Conservation (phyloP, 2,113 vertebrate species). For the Solenodon paradoxus region DNA sequence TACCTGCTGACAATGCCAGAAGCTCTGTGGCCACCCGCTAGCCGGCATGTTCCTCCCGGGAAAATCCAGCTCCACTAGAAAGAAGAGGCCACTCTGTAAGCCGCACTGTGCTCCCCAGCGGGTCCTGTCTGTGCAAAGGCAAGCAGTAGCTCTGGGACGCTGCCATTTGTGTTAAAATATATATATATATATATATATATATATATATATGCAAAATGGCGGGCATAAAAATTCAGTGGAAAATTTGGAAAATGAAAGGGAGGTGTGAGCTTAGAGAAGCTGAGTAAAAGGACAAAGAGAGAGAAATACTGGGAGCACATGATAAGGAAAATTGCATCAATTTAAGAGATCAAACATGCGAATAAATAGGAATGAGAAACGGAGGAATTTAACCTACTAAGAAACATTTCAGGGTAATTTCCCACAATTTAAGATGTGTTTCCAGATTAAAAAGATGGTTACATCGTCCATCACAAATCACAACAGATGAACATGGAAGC, state of each 20-base stretch:
- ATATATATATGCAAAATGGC: too few relatives aligned
- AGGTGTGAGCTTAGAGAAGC: not conserved
- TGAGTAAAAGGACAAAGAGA: not conserved
- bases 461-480: not conserved
- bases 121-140: not conserved
- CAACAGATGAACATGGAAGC: not conserved
- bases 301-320: not conserved
- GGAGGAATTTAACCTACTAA: not conserved
- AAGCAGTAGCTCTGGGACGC: not conserved
- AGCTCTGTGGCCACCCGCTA: not conserved
- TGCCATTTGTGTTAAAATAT: too few relatives aligned
- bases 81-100: not conserved
- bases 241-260: not conserved
- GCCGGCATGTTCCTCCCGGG: too few relatives aligned
- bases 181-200: too few relatives aligned
- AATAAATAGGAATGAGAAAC: not conserved
- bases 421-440: not conserved
- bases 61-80: too few relatives aligned
- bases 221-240: not conserved
- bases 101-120: too few relatives aligned
- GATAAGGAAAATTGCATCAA: not conserved
- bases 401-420: not conserved
- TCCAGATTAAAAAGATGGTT: not conserved
- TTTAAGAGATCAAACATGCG: not conserved
- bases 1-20: not conserved